Conservation (phyloP, 1,140 invertebrate genomes). For the Macrotrachela quadricornifera region DNA sequence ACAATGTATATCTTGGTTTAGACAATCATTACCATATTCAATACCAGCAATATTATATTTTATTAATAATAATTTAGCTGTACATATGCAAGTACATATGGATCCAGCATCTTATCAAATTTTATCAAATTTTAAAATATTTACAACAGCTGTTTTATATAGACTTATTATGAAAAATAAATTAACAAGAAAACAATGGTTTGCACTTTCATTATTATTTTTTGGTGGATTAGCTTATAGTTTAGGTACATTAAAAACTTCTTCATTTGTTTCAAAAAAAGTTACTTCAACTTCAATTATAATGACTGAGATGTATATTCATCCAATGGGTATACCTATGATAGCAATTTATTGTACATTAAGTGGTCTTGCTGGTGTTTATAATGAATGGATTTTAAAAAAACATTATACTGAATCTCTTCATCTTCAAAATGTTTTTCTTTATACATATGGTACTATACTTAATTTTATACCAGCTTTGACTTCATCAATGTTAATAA, state of each 20-base stretch:
- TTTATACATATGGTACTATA: slow-evolving; percentile 1
- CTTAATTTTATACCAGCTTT: background rate
- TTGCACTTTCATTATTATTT: slow-evolving; percentile 2
- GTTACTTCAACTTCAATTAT: too few relatives aligned
- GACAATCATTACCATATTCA: slow-evolving; percentile 15
- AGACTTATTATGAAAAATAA: slow-evolving; percentile 24
- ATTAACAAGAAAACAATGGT: slow-evolving; percentile 5
- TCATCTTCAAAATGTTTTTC: slow-evolving; percentile 4
- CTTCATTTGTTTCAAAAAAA: too few relatives aligned
- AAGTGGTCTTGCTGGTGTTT: slow-evolving; percentile 22
- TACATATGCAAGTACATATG: slow-evolving; percentile 27
- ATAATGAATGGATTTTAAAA: slow-evolving; percentile 26
- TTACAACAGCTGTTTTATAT: slow-evolving; percentile 23
- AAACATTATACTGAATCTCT: slow-evolving; percentile 14
- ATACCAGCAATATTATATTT: slow-evolving; percentile 24
- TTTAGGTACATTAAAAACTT: too few relatives aligned
- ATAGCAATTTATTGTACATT: slow-evolving; percentile 18
- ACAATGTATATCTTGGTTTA: background rate
- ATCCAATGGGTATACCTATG: slow-evolving; percentile 17
- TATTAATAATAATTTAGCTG: slow-evolving; percentile 23
- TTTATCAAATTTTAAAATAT: slow-evolving; percentile 25
- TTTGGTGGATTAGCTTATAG: background rate
- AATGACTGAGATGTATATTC: slow-evolving; percentile 14
- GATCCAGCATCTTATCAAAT: slow-evolving; percentile 30
- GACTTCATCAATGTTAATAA: background rate